phyloP scores from a whole-genome alignment of 1,140 invertebrate species.

The Eriocheir sinensis region DNA sequence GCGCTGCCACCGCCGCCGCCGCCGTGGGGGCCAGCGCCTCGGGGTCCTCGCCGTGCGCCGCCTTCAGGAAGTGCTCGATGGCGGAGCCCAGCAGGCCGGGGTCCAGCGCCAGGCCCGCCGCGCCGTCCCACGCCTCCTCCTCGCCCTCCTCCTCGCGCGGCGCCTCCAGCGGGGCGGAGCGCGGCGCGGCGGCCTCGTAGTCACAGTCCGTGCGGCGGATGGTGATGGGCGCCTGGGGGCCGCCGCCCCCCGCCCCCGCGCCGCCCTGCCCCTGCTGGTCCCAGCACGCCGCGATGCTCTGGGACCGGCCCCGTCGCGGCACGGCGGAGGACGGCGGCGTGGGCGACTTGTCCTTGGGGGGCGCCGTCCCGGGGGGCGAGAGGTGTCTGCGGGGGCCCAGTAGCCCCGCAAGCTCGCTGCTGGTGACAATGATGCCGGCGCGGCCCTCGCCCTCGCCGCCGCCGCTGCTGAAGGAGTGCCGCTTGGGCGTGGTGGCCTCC shows the following conservation, averaged over 20 bases:
- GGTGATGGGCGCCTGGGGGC: conserved; percentile 68
- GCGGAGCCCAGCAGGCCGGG: conserved; percentile 73
- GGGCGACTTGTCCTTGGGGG: conserved; percentile 52
- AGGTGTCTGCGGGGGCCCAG: conserved; percentile 69
- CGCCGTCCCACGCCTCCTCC: conserved; percentile 74
- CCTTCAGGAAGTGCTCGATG: conserved; percentile 77
- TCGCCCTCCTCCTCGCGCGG: conserved; percentile 69
- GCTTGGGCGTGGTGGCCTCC: conserved; percentile 75
- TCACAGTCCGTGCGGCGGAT: conserved; percentile 77
- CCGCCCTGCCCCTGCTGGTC: conserved; percentile 49
- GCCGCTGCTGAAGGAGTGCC: conserved; percentile 76
- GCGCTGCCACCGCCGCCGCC: conserved; percentile 60
- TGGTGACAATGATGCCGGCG: conserved; percentile 75
- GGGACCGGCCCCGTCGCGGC: conserved; percentile 72
- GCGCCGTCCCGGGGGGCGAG: conserved; percentile 65
- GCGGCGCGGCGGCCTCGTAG: conserved; percentile 62
- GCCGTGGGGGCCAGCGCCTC: neutral
- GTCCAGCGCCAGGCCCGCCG: conserved; percentile 64
- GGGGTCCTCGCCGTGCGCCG: conserved; percentile 57
- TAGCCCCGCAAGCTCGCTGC: conserved; percentile 68
- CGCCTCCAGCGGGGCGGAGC: conserved; percentile 56
- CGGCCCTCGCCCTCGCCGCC: conserved; percentile 67
- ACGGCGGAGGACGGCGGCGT: conserved; percentile 58
- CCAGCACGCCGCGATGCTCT: conserved; percentile 77
- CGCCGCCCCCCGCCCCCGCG: conserved; percentile 32